phyloP scores from a whole-genome alignment of 2,888 invertebrate genomes.

The Trichacis sp. region DNA sequence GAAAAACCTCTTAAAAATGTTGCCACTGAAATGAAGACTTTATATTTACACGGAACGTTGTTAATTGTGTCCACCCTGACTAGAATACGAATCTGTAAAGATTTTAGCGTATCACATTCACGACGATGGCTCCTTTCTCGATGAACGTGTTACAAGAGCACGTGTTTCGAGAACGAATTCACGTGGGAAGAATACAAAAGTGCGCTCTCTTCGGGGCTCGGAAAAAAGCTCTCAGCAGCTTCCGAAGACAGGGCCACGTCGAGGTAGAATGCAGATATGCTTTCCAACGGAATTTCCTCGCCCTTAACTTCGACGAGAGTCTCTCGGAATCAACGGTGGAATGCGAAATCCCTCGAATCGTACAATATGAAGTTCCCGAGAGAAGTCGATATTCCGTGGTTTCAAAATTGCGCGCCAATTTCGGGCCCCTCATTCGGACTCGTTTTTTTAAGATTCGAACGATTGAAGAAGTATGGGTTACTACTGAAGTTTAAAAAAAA shows the following conservation, averaged over 20 bases:
- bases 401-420: neutral
- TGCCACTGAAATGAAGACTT: too few species aligned
- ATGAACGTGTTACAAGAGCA: constrained; percentile 44
- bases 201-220: constrained; percentile 12
- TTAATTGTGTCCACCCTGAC: constrained; percentile 49
- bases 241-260: constrained; percentile 8
- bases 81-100: constrained; percentile 52
- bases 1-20: too few species aligned
- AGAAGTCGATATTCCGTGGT: constrained; percentile 3
- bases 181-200: constrained; percentile 47
- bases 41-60: too few species aligned
- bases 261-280: constrained; percentile 24
- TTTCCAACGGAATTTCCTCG: constrained; percentile 22
- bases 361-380: neutral
- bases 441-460: too few species aligned
- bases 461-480: too few species aligned
- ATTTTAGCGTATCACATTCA: constrained; percentile 48
- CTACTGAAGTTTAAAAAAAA: too few species aligned
- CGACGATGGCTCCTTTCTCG: constrained; percentile 33
- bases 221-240: constrained; percentile 28
- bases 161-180: constrained; percentile 47
- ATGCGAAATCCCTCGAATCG: constrained; percentile 17
- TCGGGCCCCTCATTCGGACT: neutral
- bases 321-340: constrained; percentile 25
- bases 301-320: constrained; percentile 24